phyloP scores from a whole-genome alignment of 1,140 invertebrate species.

The Brachionus angularis region DNA sequence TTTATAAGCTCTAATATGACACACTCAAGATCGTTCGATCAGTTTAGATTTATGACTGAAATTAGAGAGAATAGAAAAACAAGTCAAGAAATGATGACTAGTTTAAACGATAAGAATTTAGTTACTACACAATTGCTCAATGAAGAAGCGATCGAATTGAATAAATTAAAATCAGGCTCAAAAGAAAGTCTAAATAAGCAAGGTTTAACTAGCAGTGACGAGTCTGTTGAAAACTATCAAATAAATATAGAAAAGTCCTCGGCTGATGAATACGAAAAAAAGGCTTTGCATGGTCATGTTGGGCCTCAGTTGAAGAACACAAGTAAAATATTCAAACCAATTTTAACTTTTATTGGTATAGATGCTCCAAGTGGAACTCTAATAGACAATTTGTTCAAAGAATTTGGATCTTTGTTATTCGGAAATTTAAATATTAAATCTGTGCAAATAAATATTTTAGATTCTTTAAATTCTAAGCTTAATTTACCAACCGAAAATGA shows the following conservation, averaged over 20 bases:
- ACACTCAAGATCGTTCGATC: too few species aligned
- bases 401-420: conserved; percentile 37
- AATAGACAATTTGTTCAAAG: conserved; percentile 43
- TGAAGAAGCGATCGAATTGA: too few species aligned
- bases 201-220: conserved; percentile 5
- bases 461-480: too few species aligned
- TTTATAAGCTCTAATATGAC: too few species aligned
- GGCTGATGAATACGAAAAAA: not conserved
- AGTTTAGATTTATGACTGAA: too few species aligned
- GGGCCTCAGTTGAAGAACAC: not conserved
- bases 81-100: too few species aligned
- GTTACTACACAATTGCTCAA: too few species aligned
- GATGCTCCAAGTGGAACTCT: conserved; percentile 28
- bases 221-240: conserved; percentile 27
- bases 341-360: conserved; percentile 24
- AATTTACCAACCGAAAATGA: too few species aligned
- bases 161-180: too few species aligned
- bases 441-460: conserved; percentile 24
- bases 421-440: conserved; percentile 40
- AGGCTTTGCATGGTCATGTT: not conserved
- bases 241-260: conserved; percentile 35
- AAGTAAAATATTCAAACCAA: conserved; percentile 33
- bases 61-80: too few species aligned
- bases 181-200: too few species aligned
- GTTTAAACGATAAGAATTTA: too few species aligned